phyloP scores from a whole-genome alignment of 2,888 invertebrate species.

The Trissonchulus latispiculum region DNA sequence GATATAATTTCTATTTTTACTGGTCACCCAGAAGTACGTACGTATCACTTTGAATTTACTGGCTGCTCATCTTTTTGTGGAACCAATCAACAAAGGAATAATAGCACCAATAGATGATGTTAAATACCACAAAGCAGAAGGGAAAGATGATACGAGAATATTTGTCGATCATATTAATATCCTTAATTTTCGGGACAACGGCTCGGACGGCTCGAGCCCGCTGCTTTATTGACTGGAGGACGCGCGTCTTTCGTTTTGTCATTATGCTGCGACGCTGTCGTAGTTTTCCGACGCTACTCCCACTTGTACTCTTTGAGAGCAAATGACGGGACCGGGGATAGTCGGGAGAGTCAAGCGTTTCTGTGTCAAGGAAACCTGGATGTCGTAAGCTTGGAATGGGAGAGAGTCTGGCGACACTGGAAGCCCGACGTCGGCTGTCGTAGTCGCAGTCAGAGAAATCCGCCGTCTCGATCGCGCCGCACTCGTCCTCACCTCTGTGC shows the following conservation, averaged over 20 bases:
- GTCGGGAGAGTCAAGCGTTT: background rate
- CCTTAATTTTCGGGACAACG: slow-evolving; percentile 78
- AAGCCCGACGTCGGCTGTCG: background rate
- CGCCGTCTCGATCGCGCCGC: slow-evolving; percentile 8
- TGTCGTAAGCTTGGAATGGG: slow-evolving; percentile 65
- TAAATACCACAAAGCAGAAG: slow-evolving; percentile 84
- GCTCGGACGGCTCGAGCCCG: slow-evolving; percentile 12
- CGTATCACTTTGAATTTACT: too few species aligned
- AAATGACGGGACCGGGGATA: background rate
- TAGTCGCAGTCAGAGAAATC: background rate
- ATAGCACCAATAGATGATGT: slow-evolving; percentile 48
- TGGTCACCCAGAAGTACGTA: too few species aligned
- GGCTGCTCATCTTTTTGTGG: background rate
- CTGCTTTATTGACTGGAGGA: background rate
- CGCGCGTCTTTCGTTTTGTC: background rate
- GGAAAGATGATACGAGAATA: slow-evolving; percentile 91
- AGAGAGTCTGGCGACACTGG: slow-evolving; percentile 56
- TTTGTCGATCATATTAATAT: slow-evolving; percentile 95
- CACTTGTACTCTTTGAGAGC: background rate
- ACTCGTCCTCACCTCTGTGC: background rate
- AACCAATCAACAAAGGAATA: slow-evolving; percentile 3
- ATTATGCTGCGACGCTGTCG: background rate
- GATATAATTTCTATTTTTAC: too few species aligned
- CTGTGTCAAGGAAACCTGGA: slow-evolving; percentile 27
- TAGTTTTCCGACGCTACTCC: background rate